These are phyloP conservation scores for Xylota sylvarum DNA, from an alignment of 2,888 invertebrate species.

Conservation along the genomic window DNA sequence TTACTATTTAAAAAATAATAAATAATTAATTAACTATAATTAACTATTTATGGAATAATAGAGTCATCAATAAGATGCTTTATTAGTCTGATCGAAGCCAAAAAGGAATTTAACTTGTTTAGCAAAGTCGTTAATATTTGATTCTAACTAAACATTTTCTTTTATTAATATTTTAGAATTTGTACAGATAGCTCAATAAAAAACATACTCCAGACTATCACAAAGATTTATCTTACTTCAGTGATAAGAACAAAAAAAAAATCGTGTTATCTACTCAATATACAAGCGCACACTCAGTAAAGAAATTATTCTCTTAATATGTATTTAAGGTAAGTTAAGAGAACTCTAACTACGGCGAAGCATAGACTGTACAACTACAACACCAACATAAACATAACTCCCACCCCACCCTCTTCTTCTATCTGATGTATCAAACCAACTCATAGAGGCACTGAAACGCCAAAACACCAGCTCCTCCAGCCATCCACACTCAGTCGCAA, in stretches of 20 bases:
- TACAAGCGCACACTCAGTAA: constrained; percentile 47
- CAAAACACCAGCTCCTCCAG: constrained; percentile 19
- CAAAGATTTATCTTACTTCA: constrained; percentile 35
- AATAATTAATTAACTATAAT: too few relatives aligned
- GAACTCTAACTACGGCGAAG: constrained; percentile 8
- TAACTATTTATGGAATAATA: too few relatives aligned
- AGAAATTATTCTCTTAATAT: constrained; percentile 36
- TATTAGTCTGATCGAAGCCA: too few relatives aligned
- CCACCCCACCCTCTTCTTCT: neutral
- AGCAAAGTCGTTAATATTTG: neutral
- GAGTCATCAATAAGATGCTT: too few relatives aligned
- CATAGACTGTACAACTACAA: neutral
- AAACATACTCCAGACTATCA: neutral
- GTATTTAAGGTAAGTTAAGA: constrained; percentile 7
- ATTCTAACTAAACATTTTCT: neutral
- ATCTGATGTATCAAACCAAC: neutral
- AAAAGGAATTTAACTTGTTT: neutral
- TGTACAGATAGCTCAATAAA: neutral
- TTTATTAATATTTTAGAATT: neutral
- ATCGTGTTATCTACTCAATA: constrained; percentile 24
- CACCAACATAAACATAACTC: constrained; percentile 8
- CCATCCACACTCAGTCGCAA: constrained; percentile 58
- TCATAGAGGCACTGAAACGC: constrained; percentile 5
- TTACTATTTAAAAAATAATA: too few relatives aligned
- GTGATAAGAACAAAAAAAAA: constrained; percentile 39